Conservation (phyloP, 2,888 invertebrate genomes). For the Melikaiella ostensackeni region DNA sequence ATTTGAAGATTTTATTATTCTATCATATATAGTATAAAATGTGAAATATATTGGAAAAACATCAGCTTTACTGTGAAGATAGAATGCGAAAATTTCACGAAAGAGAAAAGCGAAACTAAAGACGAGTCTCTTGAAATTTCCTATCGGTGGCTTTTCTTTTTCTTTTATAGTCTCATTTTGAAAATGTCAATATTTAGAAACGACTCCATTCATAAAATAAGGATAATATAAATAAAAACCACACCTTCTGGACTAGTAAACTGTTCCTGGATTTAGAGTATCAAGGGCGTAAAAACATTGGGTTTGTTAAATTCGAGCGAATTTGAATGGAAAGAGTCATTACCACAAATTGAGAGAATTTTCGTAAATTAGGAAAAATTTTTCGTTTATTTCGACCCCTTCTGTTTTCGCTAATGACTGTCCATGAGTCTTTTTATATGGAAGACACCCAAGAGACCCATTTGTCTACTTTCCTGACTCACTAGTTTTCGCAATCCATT, state of each 20-base stretch:
- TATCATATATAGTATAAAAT: not conserved
- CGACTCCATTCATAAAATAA: not conserved
- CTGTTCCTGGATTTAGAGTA: not conserved
- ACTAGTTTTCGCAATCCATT: slow-evolving; percentile 8
- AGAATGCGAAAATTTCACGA: too few relatives aligned
- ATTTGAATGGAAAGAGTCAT: not conserved
- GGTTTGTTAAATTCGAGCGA: not conserved
- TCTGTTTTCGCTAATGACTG: slow-evolving; percentile 17
- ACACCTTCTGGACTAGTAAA: not conserved
- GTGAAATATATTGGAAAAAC: not conserved
- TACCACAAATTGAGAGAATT: slow-evolving; percentile 8
- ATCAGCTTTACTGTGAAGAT: not conserved
- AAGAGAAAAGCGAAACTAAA: not conserved
- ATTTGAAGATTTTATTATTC: not conserved
- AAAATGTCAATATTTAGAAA: not conserved
- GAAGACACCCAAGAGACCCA: slow-evolving; percentile 15
- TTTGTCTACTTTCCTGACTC: not conserved
- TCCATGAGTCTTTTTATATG: slow-evolving; percentile 11
- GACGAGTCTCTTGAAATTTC: not conserved
- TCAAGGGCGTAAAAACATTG: not conserved
- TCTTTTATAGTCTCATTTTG: not conserved
- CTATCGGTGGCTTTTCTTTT: not conserved
- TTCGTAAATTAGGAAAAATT: slow-evolving; percentile 3
- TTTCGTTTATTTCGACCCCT: not conserved
- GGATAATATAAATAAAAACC: not conserved